Evolutionary conservation across 2,113 vertebrate species (phyloP).

Genomic region (Atractosteus spatula): DNA sequence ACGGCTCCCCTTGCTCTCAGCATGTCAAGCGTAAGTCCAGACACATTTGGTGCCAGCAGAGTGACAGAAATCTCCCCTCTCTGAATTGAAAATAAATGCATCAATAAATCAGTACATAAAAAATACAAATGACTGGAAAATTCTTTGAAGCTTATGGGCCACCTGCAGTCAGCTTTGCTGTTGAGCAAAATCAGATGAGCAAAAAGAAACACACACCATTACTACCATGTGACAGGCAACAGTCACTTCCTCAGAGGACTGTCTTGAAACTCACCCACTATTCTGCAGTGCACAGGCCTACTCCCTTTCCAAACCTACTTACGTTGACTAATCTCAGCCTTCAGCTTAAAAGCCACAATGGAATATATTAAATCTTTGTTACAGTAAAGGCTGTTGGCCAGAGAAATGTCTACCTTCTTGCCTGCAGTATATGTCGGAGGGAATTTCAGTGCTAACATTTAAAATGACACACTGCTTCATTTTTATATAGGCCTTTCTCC

Average conservation of each 20-base stretch:
- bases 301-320: slow-evolving; percentile 3
- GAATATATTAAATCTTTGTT: not conserved
- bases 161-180: slow-evolving; percentile 24
- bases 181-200: slow-evolving; percentile 33
- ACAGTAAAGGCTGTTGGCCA: too few species aligned
- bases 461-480: too few species aligned
- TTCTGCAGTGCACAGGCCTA: slow-evolving; percentile 17
- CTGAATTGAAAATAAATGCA: not conserved
- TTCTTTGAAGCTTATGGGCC: slow-evolving; percentile 41
- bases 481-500: too few species aligned
- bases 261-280: slow-evolving; percentile 31
- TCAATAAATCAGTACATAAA: not conserved
- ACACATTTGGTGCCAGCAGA: not conserved
- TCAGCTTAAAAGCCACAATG: too few species aligned
- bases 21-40: slow-evolving; percentile 26
- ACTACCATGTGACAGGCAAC: slow-evolving; percentile 45
- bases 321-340: not conserved
- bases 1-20: slow-evolving; percentile 26
- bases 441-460: too few species aligned
- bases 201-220: slow-evolving; percentile 34
- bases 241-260: slow-evolving; percentile 47
- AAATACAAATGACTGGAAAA: slow-evolving; percentile 22
- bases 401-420: too few species aligned
- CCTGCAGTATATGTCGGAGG: too few species aligned
- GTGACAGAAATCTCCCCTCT: slow-evolving; percentile 16